Base-by-base conservation (phyloP, 2,113 vertebrate genomes). In the Chaenogobius annularis region DNA sequence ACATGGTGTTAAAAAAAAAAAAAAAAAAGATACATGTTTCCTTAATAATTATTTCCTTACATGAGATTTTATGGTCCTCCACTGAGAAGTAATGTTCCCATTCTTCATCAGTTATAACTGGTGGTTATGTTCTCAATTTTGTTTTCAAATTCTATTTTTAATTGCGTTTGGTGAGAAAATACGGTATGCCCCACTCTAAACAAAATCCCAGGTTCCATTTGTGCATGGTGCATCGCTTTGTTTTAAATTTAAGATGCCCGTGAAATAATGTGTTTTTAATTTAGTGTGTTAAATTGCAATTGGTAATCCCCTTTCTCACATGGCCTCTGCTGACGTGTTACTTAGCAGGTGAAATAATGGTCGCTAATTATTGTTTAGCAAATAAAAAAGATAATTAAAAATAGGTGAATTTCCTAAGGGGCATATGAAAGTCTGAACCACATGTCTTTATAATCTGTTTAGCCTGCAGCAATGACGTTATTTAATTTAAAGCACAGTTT, bases 361-460 rank as follows among this genome's bases (percentile, higher is more conserved):
- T 40, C 0, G 35, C 35, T 63, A 19, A 63, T 40, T n/a, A 63
- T 43, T 63, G 35, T 63, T 63, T 43, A 63, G 14, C 61, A 63
- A 20, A 35, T 19, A 63, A n/a, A 63, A 15, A 40, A 11, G 8
- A 37, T 63, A 63, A 63, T 63, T 63, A 40, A 0, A 17, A 63
- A 63, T 63, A 63, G 35, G 61, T 43, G 61, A 63, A 13, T 63
- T 63, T 63, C 61, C 61, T 40, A 9, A 12, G 35, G 35, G 61
- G 31, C 61, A 63, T 19, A 40, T 63, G 61, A 63, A 63, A 63
- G 14, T 63, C 15, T n/a, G 10, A 63, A 43, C 61, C 35, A n/a
- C 35, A 40, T 63, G 61, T 63, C 61, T 61, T 61, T 61, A 7
- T 61, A 61, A 61, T 61, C 14, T 35, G 23, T 61, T 59, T 61